A percentile compares a stretch with the other conserved stretches of the same genome.
Conservation (phyloP, 2,113 vertebrate genomes). For the Suricata suricatta region DNA sequence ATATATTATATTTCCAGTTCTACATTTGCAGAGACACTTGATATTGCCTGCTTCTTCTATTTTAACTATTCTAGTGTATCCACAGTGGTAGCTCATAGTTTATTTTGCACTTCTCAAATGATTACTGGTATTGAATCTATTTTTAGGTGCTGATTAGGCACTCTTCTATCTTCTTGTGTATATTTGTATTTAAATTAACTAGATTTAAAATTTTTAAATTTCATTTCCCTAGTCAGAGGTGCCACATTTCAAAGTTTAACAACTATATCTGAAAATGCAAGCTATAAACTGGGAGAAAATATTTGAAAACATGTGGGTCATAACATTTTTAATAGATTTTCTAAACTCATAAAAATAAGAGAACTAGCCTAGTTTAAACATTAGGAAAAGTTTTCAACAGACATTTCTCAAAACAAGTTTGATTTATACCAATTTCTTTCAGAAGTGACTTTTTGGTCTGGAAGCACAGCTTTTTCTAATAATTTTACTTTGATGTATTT, state of each 20-base stretch:
- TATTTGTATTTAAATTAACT: neutral
- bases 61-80: neutral
- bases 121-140: neutral
- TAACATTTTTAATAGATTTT: neutral
- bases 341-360: neutral
- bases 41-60: neutral
- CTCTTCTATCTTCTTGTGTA: neutral
- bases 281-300: neutral
- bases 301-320: neutral
- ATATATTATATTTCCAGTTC: neutral
- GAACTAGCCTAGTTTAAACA: neutral
- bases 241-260: neutral
- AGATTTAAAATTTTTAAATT: neutral
- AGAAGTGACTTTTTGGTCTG: neutral
- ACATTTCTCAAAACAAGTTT: neutral
- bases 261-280: neutral
- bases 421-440: neutral
- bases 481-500: neutral
- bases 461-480: neutral
- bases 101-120: neutral
- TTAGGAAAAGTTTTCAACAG: neutral
- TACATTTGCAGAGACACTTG: neutral
- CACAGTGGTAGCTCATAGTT: neutral
- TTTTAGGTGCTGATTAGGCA: neutral
- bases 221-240: neutral